Evolutionary conservation across 2,888 invertebrate genomes (phyloP).

Genomic region (Drosophila paucipuncta): DNA sequence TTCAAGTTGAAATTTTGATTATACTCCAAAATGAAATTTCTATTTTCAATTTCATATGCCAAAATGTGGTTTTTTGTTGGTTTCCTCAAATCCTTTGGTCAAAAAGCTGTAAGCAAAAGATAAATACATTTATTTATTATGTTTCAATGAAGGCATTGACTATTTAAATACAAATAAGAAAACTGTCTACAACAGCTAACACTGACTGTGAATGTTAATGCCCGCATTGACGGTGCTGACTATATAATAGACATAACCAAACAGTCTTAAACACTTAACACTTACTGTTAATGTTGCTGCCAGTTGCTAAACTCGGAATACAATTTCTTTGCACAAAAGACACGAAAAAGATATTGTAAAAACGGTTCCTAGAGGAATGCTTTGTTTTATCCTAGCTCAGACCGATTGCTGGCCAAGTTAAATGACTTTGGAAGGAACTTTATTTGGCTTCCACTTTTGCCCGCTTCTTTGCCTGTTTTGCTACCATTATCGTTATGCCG

Average conservation of each 20-base stretch:
- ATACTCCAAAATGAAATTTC: slow-evolving; percentile 53
- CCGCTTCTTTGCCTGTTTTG: slow-evolving; percentile 10
- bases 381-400: slow-evolving; percentile 13
- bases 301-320: background rate
- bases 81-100: slow-evolving; percentile 73
- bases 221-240: background rate
- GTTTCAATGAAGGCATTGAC: background rate
- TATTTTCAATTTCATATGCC: slow-evolving; percentile 35
- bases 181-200: background rate
- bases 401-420: slow-evolving; percentile 17
- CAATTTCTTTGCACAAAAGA: slow-evolving; percentile 2
- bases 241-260: background rate
- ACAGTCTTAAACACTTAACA: background rate
- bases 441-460: slow-evolving; percentile 31
- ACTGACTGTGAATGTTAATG: background rate
- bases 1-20: slow-evolving; percentile 69
- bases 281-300: background rate
- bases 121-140: background rate
- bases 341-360: slow-evolving; percentile 6
- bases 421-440: slow-evolving; percentile 37
- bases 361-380: slow-evolving; percentile 6
- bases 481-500: slow-evolving; percentile 44
- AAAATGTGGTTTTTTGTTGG: slow-evolving; percentile 44
- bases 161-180: background rate
- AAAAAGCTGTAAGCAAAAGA: slow-evolving; percentile 51